Conservation (phyloP, 1,140 invertebrate genomes). For the Pemphigus obesinymphae region DNA sequence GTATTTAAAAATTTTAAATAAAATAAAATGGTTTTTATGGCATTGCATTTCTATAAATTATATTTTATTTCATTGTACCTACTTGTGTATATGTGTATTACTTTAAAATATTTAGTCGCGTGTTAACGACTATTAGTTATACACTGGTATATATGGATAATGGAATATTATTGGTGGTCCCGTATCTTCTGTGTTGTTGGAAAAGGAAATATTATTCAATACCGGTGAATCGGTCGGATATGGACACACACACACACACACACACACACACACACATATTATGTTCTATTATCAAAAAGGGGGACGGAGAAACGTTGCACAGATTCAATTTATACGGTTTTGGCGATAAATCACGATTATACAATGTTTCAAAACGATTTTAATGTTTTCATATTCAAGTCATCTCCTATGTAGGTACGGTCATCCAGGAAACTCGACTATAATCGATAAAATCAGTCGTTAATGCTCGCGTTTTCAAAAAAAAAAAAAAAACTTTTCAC, state of each 20-base stretch:
- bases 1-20: neutral
- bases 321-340: neutral
- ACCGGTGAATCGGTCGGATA: neutral
- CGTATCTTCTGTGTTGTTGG: neutral
- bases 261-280: neutral
- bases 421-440: neutral
- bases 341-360: neutral
- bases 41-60: too few relatives aligned
- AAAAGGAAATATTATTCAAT: slow-evolving; percentile 25
- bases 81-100: neutral
- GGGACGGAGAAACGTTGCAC: neutral
- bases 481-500: too few relatives aligned
- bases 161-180: neutral
- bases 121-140: neutral
- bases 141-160: too few relatives aligned
- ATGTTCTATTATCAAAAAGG: neutral
- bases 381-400: neutral
- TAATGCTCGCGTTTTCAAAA: too few relatives aligned
- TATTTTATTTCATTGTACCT: neutral
- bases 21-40: too few relatives aligned
- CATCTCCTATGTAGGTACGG: too few relatives aligned
- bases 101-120: neutral
- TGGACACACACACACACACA: neutral
- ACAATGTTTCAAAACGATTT: slow-evolving; percentile 7
- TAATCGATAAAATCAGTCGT: neutral